Evolutionary conservation across 30 jellyfish, hydroid and myxozoan genomes (phyloP).

Genomic region (Aurelia sp.): DNA sequence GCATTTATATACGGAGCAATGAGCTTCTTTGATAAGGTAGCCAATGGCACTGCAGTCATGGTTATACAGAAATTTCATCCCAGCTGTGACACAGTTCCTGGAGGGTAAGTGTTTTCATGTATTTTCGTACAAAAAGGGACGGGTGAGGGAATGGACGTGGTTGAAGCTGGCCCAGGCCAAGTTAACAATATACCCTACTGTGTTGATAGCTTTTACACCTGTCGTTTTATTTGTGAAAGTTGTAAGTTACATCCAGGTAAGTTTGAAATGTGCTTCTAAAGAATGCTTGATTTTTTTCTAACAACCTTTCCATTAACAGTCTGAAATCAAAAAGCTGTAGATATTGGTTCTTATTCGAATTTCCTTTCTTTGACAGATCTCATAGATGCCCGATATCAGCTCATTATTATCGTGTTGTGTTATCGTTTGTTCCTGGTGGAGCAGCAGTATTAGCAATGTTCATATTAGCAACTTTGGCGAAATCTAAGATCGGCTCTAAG

Average conservation of each 20-base stretch:
- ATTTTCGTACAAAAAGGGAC: neutral
- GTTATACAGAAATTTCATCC: constrained; percentile 85
- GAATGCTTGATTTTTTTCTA: no score
- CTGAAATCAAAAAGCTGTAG: neutral
- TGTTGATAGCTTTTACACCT: no score
- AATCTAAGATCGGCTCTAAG: constrained; percentile 63
- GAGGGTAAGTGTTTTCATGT: constrained; percentile 40
- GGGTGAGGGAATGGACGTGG: no score
- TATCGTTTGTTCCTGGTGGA: constrained; percentile 85
- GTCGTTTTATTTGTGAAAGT: no score
- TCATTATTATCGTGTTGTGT: constrained; percentile 69
- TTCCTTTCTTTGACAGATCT: constrained; percentile 4
- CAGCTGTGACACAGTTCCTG: constrained; percentile 62
- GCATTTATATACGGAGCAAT: constrained; percentile 96
- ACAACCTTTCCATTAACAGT: no score
- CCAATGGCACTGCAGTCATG: constrained; percentile 95
- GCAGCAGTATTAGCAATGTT: constrained; percentile 85
- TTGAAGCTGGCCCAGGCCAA: no score
- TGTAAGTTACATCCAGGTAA: no score
- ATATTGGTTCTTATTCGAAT: no score
- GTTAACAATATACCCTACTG: no score
- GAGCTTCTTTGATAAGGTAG: constrained; percentile 94
- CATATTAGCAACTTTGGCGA: constrained; percentile 61
- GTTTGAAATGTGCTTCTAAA: no score
- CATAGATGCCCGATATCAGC: constrained; percentile 80